A percentile compares a stretch with the other conserved stretches of the same genome.
These are phyloP conservation scores for Trichonephila clavata DNA, from an alignment of 1,140 invertebrate genomes.

Conservation along the genomic window DNA sequence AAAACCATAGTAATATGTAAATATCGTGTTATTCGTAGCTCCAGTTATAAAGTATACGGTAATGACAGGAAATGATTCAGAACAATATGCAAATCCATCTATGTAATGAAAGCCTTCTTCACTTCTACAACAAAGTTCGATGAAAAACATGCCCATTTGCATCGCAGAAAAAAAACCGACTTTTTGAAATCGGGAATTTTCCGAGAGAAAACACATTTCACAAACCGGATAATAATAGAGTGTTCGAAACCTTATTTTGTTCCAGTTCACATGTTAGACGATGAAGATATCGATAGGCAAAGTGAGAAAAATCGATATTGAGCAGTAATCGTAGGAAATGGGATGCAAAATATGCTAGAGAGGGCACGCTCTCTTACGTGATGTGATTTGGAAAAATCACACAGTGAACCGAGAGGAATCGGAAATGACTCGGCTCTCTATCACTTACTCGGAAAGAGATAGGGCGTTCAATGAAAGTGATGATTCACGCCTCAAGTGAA, in stretches of 20 bases:
- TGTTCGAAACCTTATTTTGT: slow-evolving; percentile 3
- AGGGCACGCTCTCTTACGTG: slow-evolving; percentile 43
- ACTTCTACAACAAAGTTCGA: not conserved
- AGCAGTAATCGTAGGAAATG: slow-evolving; percentile 44
- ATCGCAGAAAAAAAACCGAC: not conserved
- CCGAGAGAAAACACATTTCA: not conserved
- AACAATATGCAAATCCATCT: too few relatives aligned
- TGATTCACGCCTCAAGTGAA: slow-evolving; percentile 12
- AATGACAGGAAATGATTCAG: too few relatives aligned
- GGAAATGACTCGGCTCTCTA: slow-evolving; percentile 46
- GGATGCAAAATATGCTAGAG: slow-evolving; percentile 62
- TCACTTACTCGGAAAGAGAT: slow-evolving; percentile 42
- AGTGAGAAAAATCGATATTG: slow-evolving; percentile 37
- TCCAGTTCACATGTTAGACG: slow-evolving; percentile 6
- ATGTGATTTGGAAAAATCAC: slow-evolving; percentile 55
- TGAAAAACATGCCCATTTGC: not conserved
- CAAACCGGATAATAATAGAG: not conserved
- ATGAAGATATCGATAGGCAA: slow-evolving; percentile 43
- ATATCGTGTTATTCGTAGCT: too few relatives aligned
- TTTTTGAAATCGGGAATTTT: not conserved
- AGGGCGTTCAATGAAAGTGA: slow-evolving; percentile 37
- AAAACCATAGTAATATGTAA: too few relatives aligned
- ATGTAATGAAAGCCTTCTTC: too few relatives aligned
- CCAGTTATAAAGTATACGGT: too few relatives aligned
- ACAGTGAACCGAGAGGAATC: slow-evolving; percentile 29